Base-by-base conservation (phyloP, 1,140 invertebrate genomes). In the Drosophila dunni region DNA sequence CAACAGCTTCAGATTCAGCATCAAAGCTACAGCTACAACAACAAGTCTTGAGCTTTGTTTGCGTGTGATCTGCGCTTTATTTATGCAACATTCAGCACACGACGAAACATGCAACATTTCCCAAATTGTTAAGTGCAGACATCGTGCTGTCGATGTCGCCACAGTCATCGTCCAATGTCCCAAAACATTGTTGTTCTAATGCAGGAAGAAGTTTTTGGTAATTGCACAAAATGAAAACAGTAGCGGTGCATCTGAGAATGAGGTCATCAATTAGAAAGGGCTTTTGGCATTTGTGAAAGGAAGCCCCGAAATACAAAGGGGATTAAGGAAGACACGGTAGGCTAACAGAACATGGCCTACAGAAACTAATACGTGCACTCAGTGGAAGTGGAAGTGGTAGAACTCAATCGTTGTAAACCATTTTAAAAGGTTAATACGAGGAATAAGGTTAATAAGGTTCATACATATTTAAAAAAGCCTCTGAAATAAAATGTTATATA, bases 41-140 rank as follows among this genome's bases (percentile, higher is more conserved):
- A 34, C 50, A 56, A 53, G 24, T 29, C 67, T 74, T 34, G 54
- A 50, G 82, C 76, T 78, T 79, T 88, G 83, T 88, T 88, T 88
- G 83, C 83, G 83, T 88, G 83, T 89, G 83, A 88, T 88, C 83
- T 89, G 79, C 73, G 76, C 79, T 83, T 88, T 88, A 86, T 88
- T 88, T 88, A 89, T 88, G 84, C 84, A 89, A 88, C 84, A 88
- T 88, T 89, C 84, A 88, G 80, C 84, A 88, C 84, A 88, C 80
- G 84, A 83, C 77, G 80, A 70, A 89, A 89, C 84, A 88, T 89
- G 84, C 84, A 88, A 79, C 84, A 80, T 78, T 75, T 80, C 84
- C 84, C 60, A 88, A 88, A 88, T 89, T 88, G 79, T 88, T 88
- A 89, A 88, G 83, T 89, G 83, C 84, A 72, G 68, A 72, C 56